phyloP scores from a whole-genome alignment of 2,888 invertebrate genomes.

The Elgonia sp. region DNA sequence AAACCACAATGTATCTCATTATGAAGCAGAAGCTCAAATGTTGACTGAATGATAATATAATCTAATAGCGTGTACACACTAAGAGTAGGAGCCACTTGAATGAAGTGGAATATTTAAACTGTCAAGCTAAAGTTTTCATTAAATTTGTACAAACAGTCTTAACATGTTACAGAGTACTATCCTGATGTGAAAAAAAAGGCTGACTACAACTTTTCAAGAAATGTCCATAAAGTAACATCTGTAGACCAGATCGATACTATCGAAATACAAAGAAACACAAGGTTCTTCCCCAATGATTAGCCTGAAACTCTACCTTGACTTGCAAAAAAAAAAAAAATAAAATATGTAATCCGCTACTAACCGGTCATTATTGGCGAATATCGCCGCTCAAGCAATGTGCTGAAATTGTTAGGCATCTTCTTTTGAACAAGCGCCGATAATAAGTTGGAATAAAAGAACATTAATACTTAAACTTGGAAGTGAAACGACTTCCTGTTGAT shows the following conservation, averaged over 20 bases:
- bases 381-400: conserved; percentile 23
- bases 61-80: conserved; percentile 59
- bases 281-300: conserved; percentile 33
- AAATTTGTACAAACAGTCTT: conserved; percentile 46
- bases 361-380: conserved; percentile 38
- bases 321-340: conserved; percentile 11
- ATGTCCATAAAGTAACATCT: conserved; percentile 44
- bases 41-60: conserved; percentile 69
- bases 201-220: conserved; percentile 22
- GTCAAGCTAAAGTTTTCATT: conserved; percentile 41
- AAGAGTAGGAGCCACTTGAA: conserved; percentile 63
- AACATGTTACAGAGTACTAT: not conserved
- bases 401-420: conserved; percentile 31
- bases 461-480: conserved; percentile 4
- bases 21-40: conserved; percentile 61
- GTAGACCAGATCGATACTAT: conserved; percentile 51
- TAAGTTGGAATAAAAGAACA: conserved; percentile 23
- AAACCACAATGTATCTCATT: conserved; percentile 45
- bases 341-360: conserved; percentile 41
- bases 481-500: not conserved
- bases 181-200: too few relatives aligned
- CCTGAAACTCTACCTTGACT: conserved; percentile 36
- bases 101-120: conserved; percentile 68
- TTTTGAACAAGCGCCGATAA: conserved; percentile 28
- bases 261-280: conserved; percentile 53